Conservation (phyloP, 1,140 invertebrate genomes). For the Bombus waltoni region DNA sequence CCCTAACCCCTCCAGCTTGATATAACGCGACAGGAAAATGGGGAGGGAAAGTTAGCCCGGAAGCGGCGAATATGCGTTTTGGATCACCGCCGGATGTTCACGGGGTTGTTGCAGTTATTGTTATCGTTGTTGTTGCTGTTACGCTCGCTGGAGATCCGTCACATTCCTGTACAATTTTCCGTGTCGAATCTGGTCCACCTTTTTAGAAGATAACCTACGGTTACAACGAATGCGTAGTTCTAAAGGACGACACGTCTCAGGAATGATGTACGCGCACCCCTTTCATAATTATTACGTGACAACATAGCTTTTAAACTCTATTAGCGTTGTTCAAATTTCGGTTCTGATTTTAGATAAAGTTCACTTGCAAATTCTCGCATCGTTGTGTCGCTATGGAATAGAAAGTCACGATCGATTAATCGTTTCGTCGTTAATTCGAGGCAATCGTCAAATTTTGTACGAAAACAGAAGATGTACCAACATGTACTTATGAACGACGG, state of each 20-base stretch:
- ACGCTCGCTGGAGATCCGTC: neutral
- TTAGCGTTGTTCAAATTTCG: no score
- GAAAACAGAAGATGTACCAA: no score
- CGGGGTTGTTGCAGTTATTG: slow-evolving; percentile 53
- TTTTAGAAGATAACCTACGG: neutral
- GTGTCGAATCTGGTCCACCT: neutral
- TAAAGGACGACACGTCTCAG: neutral
- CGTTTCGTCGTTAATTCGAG: no score
- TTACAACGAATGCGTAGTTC: neutral
- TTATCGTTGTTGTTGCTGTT: slow-evolving; percentile 37
- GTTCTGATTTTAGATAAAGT: no score
- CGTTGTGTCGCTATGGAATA: no score
- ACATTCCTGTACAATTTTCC: neutral
- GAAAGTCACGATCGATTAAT: no score
- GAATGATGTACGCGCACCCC: no score
- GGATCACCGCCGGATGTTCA: slow-evolving; percentile 66
- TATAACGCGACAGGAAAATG: slow-evolving; percentile 56
- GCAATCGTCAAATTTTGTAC: no score
- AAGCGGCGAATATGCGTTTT: slow-evolving; percentile 74
- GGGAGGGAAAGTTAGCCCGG: slow-evolving; percentile 63
- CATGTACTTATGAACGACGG: no score
- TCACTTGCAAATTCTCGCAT: no score
- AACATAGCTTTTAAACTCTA: no score
- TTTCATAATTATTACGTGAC: no score
- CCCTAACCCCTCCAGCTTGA: slow-evolving; percentile 62